Conservation (phyloP, 1,140 invertebrate species). For the Oryzaephilus surinamensis region DNA sequence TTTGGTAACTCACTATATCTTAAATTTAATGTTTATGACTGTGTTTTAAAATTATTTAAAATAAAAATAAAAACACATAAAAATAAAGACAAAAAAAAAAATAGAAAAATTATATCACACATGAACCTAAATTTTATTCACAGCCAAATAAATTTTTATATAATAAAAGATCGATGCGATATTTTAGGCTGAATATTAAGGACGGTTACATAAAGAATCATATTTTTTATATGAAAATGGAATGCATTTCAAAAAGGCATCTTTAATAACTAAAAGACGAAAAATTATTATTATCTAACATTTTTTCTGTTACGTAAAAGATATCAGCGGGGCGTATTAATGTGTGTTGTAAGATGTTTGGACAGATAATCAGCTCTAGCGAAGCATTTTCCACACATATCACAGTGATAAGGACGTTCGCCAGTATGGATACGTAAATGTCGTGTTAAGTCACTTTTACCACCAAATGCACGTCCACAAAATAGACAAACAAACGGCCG, state of each 20-base stretch:
- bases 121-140: too few relatives aligned
- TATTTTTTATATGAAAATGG: not conserved
- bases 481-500: constrained; percentile 78
- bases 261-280: not conserved
- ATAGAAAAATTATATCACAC: too few relatives aligned
- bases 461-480: constrained; percentile 75
- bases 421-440: constrained; percentile 80
- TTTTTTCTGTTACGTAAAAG: too few relatives aligned
- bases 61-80: too few relatives aligned
- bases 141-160: too few relatives aligned
- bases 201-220: not conserved
- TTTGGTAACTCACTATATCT: too few relatives aligned
- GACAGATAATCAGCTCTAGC: constrained; percentile 81
- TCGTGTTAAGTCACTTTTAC: constrained; percentile 75
- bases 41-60: too few relatives aligned
- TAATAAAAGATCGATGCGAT: constrained; percentile 11
- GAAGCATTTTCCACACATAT: constrained; percentile 84
- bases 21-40: too few relatives aligned
- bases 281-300: constrained; percentile 5
- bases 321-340: constrained; percentile 55
- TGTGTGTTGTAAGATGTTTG: constrained; percentile 81
- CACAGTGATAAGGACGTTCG: constrained; percentile 77
- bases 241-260: not conserved
- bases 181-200: not conserved
- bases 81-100: too few relatives aligned